Conservation (phyloP, 2,797 vertebrate species). For the Iguana delicatissima region DNA sequence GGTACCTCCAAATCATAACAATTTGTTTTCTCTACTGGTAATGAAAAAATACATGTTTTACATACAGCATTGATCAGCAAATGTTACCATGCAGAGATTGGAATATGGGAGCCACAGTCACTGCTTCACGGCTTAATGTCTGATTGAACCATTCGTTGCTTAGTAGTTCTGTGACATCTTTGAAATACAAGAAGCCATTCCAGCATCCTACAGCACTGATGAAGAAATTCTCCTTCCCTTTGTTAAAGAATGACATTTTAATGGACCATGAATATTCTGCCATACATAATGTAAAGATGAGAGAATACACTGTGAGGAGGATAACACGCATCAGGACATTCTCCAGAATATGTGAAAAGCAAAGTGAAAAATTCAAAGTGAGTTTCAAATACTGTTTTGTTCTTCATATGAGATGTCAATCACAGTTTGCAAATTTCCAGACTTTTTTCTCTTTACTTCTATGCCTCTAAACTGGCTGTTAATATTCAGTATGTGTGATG, state of each 20-base stretch:
- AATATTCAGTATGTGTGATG: background rate
- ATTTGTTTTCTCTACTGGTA: constrained; percentile 27
- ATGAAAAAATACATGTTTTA: constrained; percentile 3
- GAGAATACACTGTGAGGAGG: background rate
- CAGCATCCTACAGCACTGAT: background rate
- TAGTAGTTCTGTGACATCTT: constrained; percentile 6
- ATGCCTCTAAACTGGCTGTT: background rate
- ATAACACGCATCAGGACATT: background rate
- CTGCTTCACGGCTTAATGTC: constrained; percentile 12
- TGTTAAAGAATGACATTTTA: constrained; percentile 11
- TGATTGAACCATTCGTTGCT: background rate
- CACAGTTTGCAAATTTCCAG: background rate
- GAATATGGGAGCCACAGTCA: background rate
- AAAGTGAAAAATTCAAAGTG: background rate
- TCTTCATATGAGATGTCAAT: constrained; percentile 6
- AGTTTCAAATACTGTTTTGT: background rate
- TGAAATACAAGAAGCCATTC: constrained; percentile 23
- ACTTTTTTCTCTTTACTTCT: background rate
- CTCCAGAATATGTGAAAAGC: constrained; percentile 5
- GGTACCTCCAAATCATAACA: background rate
- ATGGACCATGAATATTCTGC: constrained; percentile 7
- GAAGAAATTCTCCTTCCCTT: background rate
- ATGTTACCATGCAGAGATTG: constrained; percentile 4
- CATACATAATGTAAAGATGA: constrained; percentile 22
- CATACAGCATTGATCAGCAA: constrained; percentile 12